A percentile compares a stretch with the other conserved stretches of the same genome.
phyloP scores from a whole-genome alignment of 2,888 invertebrate genomes.

The Scaptodrosophila latifasciaeformis region DNA sequence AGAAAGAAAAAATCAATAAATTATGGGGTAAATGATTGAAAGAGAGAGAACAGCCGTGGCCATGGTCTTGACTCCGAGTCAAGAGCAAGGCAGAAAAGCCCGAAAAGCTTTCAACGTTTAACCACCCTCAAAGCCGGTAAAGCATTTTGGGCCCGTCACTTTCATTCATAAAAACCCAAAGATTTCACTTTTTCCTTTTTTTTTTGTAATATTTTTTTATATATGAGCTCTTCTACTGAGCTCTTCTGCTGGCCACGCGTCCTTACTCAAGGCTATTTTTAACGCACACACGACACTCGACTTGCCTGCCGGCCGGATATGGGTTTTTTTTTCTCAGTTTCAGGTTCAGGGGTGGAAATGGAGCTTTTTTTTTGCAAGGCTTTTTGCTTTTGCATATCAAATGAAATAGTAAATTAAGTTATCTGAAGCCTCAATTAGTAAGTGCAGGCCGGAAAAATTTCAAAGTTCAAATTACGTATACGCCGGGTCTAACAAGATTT shows the following conservation, averaged over 20 bases:
- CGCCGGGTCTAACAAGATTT: no score
- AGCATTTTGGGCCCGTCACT: not conserved
- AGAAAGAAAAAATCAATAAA: slow-evolving; percentile 61
- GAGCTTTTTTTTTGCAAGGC: slow-evolving; percentile 13
- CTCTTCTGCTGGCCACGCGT: slow-evolving; percentile 1
- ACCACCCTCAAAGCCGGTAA: no score
- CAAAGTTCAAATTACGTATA: no score
- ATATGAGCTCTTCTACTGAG: not conserved
- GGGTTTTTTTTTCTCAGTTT: no score
- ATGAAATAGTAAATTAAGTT: no score
- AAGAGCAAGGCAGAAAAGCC: slow-evolving; percentile 64
- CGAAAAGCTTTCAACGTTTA: not conserved
- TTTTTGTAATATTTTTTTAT: not conserved
- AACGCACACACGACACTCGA: slow-evolving; percentile 45
- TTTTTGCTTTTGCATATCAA: no score
- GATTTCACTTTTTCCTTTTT: slow-evolving; percentile 44
- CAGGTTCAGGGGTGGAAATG: no score
- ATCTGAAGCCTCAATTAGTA: no score
- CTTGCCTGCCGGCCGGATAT: slow-evolving; percentile 54
- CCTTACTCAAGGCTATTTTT: slow-evolving; percentile 62
- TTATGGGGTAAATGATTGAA: slow-evolving; percentile 59
- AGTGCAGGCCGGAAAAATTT: no score
- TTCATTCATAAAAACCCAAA: slow-evolving; percentile 57
- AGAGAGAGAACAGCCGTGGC: slow-evolving; percentile 9
- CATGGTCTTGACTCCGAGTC: slow-evolving; percentile 45